A percentile compares a stretch with the other conserved stretches of the same genome.
Evolutionary conservation across 2,113 vertebrate species (phyloP).

Genomic region (Plestiodon gilberti): DNA sequence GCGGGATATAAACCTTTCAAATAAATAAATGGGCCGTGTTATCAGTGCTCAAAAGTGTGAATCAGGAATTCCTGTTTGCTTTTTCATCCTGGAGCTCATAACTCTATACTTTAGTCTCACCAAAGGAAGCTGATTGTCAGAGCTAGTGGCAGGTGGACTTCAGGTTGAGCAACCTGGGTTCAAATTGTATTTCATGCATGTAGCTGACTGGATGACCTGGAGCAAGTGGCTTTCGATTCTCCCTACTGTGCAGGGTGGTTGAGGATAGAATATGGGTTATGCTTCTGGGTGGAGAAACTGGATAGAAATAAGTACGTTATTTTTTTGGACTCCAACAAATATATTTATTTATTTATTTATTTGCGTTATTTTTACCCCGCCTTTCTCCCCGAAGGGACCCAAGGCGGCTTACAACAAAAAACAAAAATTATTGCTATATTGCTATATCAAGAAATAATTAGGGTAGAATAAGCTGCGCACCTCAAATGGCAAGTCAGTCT

Average conservation of each 20-base stretch:
- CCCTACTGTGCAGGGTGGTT: background rate
- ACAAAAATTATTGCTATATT: too few species aligned
- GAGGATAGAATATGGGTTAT: background rate
- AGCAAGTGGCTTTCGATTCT: background rate
- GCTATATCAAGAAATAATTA: too few species aligned
- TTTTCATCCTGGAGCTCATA: background rate
- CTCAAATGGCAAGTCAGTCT: background rate
- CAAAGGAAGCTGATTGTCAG: background rate
- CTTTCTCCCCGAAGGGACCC: too few species aligned
- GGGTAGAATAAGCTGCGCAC: background rate
- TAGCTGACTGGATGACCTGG: background rate
- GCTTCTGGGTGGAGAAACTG: background rate
- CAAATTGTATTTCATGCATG: background rate
- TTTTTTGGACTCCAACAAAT: background rate
- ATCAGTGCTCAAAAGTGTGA: background rate
- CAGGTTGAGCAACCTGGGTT: background rate
- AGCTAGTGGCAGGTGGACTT: background rate
- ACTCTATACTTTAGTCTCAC: too few species aligned
- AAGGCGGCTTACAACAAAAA: too few species aligned
- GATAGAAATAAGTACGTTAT: background rate
- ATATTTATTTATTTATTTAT: too few species aligned
- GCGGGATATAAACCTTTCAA: too few species aligned
- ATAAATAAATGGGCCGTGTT: background rate
- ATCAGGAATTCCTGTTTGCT: background rate
- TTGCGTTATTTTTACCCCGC: too few species aligned